phyloP scores from a whole-genome alignment of 2,888 invertebrate species.

The Leucophenga montana region DNA sequence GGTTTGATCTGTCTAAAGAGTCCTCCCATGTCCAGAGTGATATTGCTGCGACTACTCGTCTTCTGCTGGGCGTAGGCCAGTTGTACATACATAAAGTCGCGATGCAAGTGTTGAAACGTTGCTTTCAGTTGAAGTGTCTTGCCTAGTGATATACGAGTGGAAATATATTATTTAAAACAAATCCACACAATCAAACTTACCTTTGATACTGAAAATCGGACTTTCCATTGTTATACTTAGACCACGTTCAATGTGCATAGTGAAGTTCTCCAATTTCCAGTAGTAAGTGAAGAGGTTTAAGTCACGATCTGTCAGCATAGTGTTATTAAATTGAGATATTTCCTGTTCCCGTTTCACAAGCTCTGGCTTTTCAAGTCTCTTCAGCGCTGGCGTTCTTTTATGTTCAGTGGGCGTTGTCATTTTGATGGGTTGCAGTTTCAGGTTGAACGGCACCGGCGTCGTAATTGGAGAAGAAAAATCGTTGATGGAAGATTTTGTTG shows the following conservation, averaged over 20 bases:
- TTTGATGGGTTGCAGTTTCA: constrained; percentile 15
- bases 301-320: constrained; percentile 61
- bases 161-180: constrained; percentile 5
- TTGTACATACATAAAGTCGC: constrained; percentile 69
- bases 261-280: constrained; percentile 72
- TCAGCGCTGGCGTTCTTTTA: constrained; percentile 19
- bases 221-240: constrained; percentile 57
- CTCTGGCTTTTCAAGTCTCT: constrained; percentile 30
- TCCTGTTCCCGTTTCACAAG: constrained; percentile 50
- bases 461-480: not conserved
- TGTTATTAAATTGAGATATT: constrained; percentile 60
- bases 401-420: constrained; percentile 15
- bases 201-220: constrained; percentile 70
- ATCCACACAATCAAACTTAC: constrained; percentile 40
- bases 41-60: constrained; percentile 53
- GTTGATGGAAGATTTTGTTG: constrained; percentile 18
- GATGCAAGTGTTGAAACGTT: constrained; percentile 71
- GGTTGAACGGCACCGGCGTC: not conserved
- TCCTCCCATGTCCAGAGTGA: constrained; percentile 69
- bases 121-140: constrained; percentile 68
- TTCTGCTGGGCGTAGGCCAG: constrained; percentile 54
- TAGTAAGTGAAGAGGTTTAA: constrained; percentile 70
- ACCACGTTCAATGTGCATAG: constrained; percentile 55
- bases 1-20: constrained; percentile 66
- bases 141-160: constrained; percentile 57